Evolutionary conservation across 2,888 invertebrate species (phyloP).

Genomic region (Rhagonycha fulva): DNA sequence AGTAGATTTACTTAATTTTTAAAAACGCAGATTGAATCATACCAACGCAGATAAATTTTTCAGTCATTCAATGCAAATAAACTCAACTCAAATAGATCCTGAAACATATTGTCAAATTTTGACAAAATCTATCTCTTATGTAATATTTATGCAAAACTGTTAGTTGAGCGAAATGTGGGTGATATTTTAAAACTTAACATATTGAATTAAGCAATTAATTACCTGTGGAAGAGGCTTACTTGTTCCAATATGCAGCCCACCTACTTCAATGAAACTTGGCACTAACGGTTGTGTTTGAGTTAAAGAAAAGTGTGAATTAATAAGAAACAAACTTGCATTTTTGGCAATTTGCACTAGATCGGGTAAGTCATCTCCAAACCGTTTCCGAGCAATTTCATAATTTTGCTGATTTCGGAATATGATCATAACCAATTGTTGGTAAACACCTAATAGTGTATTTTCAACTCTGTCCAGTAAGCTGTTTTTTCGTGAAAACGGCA

Average conservation of each 20-base stretch:
- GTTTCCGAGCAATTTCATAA: not conserved
- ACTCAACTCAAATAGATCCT: too few species aligned
- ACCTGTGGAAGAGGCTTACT: slow-evolving; percentile 40
- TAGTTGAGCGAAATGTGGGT: too few species aligned
- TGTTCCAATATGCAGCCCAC: slow-evolving; percentile 58
- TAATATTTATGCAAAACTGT: too few species aligned
- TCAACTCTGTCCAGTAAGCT: slow-evolving; percentile 32
- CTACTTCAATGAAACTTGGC: slow-evolving; percentile 59
- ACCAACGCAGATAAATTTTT: too few species aligned
- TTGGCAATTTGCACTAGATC: slow-evolving; percentile 10
- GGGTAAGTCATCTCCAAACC: not conserved
- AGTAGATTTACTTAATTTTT: too few species aligned
- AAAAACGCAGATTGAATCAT: too few species aligned
- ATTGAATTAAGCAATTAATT: not conserved
- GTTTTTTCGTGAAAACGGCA: slow-evolving; percentile 40
- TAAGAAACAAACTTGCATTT: slow-evolving; percentile 56
- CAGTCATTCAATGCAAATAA: too few species aligned
- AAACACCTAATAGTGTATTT: slow-evolving; percentile 11
- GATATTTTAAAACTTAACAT: too few species aligned
- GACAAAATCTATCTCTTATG: too few species aligned
- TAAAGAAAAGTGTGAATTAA: slow-evolving; percentile 56
- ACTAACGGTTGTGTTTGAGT: slow-evolving; percentile 55
- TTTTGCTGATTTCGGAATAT: not conserved
- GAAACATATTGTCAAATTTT: too few species aligned
- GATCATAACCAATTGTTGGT: not conserved